Conservation (phyloP, 2,888 invertebrate species). For the Drosophila basisetae region DNA sequence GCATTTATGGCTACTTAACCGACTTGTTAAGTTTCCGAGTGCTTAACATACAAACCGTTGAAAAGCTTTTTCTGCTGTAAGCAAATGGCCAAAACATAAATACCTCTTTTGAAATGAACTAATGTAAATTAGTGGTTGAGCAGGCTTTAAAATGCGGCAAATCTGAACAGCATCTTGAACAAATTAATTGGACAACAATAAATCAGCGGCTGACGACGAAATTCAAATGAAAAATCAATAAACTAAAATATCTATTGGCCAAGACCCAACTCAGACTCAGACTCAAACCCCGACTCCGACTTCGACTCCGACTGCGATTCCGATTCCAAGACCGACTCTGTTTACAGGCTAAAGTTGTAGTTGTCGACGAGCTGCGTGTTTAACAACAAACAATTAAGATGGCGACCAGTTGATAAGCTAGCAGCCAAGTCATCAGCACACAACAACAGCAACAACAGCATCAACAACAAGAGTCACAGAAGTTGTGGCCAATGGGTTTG, state of each 20-base stretch:
- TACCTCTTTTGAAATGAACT: not conserved
- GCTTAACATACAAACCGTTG: constrained; percentile 16
- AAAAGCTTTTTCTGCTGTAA: constrained; percentile 33
- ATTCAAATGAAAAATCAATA: constrained; percentile 82
- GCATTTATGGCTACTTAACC: constrained; percentile 27
- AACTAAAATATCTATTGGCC: constrained; percentile 70
- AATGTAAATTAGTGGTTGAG: constrained; percentile 50
- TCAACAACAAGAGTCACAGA: constrained; percentile 52
- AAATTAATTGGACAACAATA: constrained; percentile 79
- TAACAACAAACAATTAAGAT: constrained; percentile 83
- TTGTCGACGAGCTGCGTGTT: constrained; percentile 74
- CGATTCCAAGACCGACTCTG: not conserved
- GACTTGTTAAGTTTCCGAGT: constrained; percentile 53
- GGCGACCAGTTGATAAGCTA: constrained; percentile 79
- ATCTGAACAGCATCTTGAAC: constrained; percentile 75
- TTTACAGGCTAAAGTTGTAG: constrained; percentile 24
- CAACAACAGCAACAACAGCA: constrained; percentile 38
- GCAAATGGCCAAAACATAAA: constrained; percentile 46
- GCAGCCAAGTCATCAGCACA: constrained; percentile 74
- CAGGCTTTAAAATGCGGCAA: constrained; percentile 53
- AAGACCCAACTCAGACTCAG: constrained; percentile 8
- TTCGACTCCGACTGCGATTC: not conserved
- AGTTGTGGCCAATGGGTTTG: constrained; percentile 73
- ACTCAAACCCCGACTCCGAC: not conserved
- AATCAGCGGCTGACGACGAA: constrained; percentile 75